Percentiles rank a stretch among this genome's conserved stretches.
Conservation (phyloP, 2,888 invertebrate species). For the Mellilla xanthometata region DNA sequence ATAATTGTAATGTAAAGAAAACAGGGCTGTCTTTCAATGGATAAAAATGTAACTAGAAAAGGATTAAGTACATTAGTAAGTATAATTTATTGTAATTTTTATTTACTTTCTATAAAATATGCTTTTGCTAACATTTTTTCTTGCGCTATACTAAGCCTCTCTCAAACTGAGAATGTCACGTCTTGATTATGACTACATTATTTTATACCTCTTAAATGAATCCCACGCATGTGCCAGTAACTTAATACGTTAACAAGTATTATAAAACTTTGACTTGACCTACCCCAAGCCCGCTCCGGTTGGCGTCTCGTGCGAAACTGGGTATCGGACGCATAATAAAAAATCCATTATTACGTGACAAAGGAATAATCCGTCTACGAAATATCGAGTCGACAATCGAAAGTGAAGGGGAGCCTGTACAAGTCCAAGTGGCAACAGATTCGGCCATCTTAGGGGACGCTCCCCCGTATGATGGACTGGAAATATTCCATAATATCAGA, state of each 20-base stretch:
- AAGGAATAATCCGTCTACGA: conserved; percentile 38
- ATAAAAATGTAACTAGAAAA: no score
- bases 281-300: conserved; percentile 34
- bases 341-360: conserved; percentile 36
- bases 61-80: no score
- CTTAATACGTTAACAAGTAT: conserved; percentile 14
- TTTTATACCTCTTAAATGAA: conserved; percentile 9
- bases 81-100: no score
- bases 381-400: conserved; percentile 44
- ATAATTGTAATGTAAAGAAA: not conserved
- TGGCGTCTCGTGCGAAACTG: conserved; percentile 16
- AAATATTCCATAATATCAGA: conserved; percentile 78
- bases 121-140: no score
- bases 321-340: conserved; percentile 26
- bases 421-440: conserved; percentile 63
- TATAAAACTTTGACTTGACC: conserved; percentile 39
- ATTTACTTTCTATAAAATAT: no score
- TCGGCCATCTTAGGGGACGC: conserved; percentile 66
- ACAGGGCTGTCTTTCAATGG: no score
- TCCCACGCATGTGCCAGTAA: conserved; percentile 11
- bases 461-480: conserved; percentile 73
- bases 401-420: conserved; percentile 49
- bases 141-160: no score
- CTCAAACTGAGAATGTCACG: not conserved
- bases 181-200: no score